A percentile compares a stretch with the other conserved stretches of the same genome.
These are phyloP conservation scores for Hypocryptadius cinnamomeus DNA, from an alignment of 2,113 vertebrate species.

Conservation along the genomic window DNA sequence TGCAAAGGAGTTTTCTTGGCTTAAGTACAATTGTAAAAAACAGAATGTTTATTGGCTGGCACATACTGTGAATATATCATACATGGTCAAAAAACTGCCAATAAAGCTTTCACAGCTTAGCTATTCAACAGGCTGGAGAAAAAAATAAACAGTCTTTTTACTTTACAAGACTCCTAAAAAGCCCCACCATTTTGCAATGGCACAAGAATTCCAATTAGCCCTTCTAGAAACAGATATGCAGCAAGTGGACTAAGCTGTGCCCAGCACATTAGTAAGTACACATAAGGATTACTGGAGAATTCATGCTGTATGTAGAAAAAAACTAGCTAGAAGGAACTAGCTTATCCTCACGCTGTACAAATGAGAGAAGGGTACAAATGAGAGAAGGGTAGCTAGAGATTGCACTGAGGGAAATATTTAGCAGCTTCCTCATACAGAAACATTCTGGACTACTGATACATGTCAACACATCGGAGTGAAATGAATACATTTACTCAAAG, in stretches of 20 bases:
- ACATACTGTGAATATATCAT: neutral
- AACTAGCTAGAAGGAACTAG: neutral
- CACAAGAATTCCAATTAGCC: neutral
- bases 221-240: neutral
- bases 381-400: neutral
- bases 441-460: neutral
- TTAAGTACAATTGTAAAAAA: neutral
- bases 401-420: neutral
- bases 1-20: slow-evolving; percentile 3
- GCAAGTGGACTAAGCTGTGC: neutral
- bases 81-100: neutral
- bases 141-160: neutral
- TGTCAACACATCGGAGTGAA: neutral
- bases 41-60: neutral
- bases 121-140: neutral
- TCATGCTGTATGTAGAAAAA: neutral
- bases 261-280: neutral
- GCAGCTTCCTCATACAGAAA: neutral
- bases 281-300: neutral
- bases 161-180: neutral
- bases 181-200: neutral
- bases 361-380: neutral
- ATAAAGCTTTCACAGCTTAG: slow-evolving; percentile 2
- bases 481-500: neutral
- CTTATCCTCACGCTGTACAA: neutral